Conservation (phyloP, 2,888 invertebrate species). For the Microctonus hyperodae region DNA sequence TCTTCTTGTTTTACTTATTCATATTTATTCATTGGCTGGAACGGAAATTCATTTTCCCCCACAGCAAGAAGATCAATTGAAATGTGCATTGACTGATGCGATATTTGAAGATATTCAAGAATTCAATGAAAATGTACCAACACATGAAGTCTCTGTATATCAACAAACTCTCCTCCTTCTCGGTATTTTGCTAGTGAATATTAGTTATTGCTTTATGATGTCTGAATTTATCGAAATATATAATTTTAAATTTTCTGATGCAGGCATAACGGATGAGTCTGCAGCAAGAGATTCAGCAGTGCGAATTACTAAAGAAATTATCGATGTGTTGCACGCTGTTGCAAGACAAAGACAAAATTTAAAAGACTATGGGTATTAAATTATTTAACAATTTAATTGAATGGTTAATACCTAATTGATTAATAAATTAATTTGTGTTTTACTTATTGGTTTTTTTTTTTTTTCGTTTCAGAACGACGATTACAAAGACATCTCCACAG, state of each 20-base stretch:
- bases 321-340: constrained; percentile 60
- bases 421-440: too few relatives aligned
- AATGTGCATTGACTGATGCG: constrained; percentile 66
- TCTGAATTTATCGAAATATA: not conserved
- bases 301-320: constrained; percentile 55
- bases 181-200: constrained; percentile 41
- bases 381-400: not conserved
- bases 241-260: not conserved
- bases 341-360: constrained; percentile 60
- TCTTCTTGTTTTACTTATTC: constrained; percentile 68
- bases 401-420: not conserved
- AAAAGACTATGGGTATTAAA: constrained; percentile 61
- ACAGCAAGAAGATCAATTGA: constrained; percentile 65
- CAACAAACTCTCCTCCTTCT: constrained; percentile 53
- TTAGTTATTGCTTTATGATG: constrained; percentile 1
- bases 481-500: constrained; percentile 65
- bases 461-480: constrained; percentile 60
- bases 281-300: constrained; percentile 53
- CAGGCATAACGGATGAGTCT: constrained; percentile 48
- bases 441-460: not conserved
- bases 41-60: constrained; percentile 67
- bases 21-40: constrained; percentile 71
- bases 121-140: constrained; percentile 45
- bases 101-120: constrained; percentile 68
- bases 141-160: constrained; percentile 50